Evolutionary conservation across 1,140 invertebrate species (phyloP).

Genomic region (Steinernema khuongi): DNA sequence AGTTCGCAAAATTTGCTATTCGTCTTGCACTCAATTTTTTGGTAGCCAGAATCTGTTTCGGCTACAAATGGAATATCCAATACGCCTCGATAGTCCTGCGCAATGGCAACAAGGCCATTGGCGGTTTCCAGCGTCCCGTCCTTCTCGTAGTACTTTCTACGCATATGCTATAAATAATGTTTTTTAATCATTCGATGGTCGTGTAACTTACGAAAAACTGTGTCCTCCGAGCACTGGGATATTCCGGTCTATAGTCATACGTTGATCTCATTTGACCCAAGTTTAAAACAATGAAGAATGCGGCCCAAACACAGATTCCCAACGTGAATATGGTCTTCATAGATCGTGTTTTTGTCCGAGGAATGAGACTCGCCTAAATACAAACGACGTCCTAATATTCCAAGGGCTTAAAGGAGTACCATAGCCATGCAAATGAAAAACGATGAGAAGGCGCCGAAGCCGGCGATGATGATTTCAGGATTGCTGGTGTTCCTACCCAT

Average conservation of each 20-base stretch:
- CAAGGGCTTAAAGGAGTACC: constrained; percentile 8
- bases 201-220: constrained; percentile 31
- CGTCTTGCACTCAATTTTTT: constrained; percentile 8
- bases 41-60: not conserved
- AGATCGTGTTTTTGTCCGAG: constrained; percentile 13
- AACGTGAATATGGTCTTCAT: constrained; percentile 8
- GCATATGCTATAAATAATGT: constrained; percentile 32
- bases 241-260: constrained; percentile 23
- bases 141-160: constrained; percentile 22
- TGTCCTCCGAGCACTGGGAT: constrained; percentile 30
- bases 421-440: constrained; percentile 28
- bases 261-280: constrained; percentile 14
- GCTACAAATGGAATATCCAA: constrained; percentile 37
- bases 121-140: constrained; percentile 25
- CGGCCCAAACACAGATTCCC: not conserved
- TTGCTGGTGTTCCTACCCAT: constrained; percentile 35
- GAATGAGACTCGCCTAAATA: constrained; percentile 1
- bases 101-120: constrained; percentile 32
- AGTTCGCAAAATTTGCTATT: constrained; percentile 27
- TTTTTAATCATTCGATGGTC: not conserved
- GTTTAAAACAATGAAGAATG: constrained; percentile 17
- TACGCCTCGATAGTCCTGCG: constrained; percentile 34
- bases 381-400: not conserved
- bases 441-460: constrained; percentile 26
- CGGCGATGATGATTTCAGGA: constrained; percentile 33